Evolutionary conservation across 1,140 invertebrate species (phyloP).

Genomic region (Aphaenogaster floridana): DNA sequence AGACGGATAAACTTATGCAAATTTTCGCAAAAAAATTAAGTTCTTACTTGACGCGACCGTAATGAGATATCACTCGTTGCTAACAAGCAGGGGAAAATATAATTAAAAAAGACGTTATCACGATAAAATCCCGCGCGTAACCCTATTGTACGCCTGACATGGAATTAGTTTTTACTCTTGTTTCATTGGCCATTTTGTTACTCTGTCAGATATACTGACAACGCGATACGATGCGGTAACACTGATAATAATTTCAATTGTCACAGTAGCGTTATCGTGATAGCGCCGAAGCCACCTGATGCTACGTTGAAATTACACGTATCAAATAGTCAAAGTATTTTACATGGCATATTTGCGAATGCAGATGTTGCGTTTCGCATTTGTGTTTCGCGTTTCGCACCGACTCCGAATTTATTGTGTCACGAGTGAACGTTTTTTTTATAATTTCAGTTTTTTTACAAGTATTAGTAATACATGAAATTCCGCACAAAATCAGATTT

Average conservation of each 20-base stretch:
- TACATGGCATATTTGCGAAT: conserved; percentile 26
- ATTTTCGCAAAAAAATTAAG: conserved; percentile 11
- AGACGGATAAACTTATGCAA: not conserved
- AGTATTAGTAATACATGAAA: not conserved
- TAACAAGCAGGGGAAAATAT: not conserved
- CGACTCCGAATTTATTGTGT: not conserved
- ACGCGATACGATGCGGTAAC: conserved; percentile 29
- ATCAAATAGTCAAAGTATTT: conserved; percentile 41
- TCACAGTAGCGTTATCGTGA: conserved; percentile 41
- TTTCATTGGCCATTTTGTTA: conserved; percentile 32
- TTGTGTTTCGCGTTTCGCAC: not conserved
- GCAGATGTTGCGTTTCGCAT: not conserved
- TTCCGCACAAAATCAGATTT: not conserved
- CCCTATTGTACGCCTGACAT: not conserved
- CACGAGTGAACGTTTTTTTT: not conserved
- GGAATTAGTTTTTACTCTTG: conserved; percentile 12
- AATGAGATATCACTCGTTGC: not conserved
- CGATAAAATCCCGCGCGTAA: not conserved
- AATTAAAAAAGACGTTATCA: not conserved
- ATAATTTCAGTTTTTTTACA: not conserved
- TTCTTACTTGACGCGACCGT: not conserved
- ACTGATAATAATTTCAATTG: conserved; percentile 54
- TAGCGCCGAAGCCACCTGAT: conserved; percentile 39
- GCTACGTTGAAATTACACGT: conserved; percentile 51
- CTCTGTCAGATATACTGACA: conserved; percentile 33